Percentiles rank a stretch among this genome's conserved stretches.
Conservation (phyloP, 2,888 invertebrate genomes). For the Plagodis dolabraria region DNA sequence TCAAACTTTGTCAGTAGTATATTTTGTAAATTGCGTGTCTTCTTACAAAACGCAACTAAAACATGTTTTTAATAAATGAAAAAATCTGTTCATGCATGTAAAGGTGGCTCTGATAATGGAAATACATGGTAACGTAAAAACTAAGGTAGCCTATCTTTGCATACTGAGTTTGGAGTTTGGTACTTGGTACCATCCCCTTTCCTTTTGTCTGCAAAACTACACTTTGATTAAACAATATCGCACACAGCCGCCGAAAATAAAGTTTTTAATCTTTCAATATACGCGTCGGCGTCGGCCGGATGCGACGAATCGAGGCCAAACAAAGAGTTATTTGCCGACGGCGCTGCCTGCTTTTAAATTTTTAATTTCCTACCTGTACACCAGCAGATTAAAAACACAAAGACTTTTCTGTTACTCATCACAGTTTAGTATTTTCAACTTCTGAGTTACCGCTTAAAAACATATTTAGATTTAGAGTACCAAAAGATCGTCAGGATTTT, state of each 20-base stretch:
- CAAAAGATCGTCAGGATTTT: not conserved
- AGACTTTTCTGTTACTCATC: constrained; percentile 2
- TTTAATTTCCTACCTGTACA: constrained; percentile 23
- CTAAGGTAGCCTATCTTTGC: too few species aligned
- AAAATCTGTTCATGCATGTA: not conserved
- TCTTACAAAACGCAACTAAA: not conserved
- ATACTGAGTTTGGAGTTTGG: not conserved
- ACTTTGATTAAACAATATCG: constrained; percentile 50
- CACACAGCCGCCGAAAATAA: constrained; percentile 44
- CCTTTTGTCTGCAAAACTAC: constrained; percentile 39
- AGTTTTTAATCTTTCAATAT: constrained; percentile 38
- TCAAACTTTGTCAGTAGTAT: constrained; percentile 17
- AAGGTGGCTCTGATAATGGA: too few species aligned
- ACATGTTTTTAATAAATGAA: not conserved
- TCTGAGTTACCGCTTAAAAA: too few species aligned
- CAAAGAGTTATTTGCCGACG: constrained; percentile 27
- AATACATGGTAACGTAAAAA: too few species aligned
- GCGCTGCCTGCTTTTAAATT: constrained; percentile 20
- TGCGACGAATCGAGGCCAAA: constrained; percentile 29
- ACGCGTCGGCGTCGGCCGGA: constrained; percentile 20
- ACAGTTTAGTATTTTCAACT: too few species aligned
- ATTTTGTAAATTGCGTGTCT: not conserved
- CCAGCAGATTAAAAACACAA: constrained; percentile 11
- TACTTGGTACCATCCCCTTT: constrained; percentile 19
- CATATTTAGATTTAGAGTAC: too few species aligned